Percentiles rank a stretch among this genome's conserved stretches.
Evolutionary conservation across 2,113 vertebrate species (phyloP).

Genomic region (Platanista minor): DNA sequence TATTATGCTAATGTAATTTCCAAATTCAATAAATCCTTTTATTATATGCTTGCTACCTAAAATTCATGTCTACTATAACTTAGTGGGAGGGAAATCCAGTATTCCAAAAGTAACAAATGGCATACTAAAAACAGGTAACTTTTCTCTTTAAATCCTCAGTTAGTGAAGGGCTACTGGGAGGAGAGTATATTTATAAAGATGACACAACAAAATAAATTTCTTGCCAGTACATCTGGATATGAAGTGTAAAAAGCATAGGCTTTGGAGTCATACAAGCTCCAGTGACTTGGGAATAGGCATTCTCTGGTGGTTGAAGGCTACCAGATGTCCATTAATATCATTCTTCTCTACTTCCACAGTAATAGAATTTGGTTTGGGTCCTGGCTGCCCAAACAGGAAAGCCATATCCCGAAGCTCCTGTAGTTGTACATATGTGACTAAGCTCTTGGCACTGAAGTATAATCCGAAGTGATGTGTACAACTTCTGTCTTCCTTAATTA

Average conservation of each 20-base stretch:
- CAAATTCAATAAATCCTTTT: not conserved
- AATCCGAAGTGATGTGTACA: not conserved
- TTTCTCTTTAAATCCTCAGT: not conserved
- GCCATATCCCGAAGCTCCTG: not conserved
- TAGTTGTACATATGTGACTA: too few species aligned
- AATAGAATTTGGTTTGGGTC: not conserved
- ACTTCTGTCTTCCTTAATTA: not conserved
- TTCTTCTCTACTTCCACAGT: not conserved
- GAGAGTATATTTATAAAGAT: not conserved
- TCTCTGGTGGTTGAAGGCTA: not conserved
- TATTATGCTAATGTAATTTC: not conserved
- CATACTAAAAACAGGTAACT: not conserved
- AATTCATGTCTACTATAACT: not conserved
- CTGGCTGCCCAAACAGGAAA: not conserved
- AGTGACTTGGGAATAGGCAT: not conserved
- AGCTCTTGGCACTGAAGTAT: not conserved
- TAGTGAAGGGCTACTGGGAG: not conserved
- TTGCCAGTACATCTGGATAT: not conserved
- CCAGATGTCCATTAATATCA: not conserved
- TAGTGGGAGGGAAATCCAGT: not conserved
- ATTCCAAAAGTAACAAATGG: not conserved
- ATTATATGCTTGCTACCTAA: not conserved
- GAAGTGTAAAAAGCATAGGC: not conserved
- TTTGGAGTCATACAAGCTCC: not conserved
- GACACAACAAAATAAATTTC: not conserved